These are phyloP conservation scores for Odontophorus gujanensis DNA, from an alignment of 2,113 vertebrate genomes.

Conservation along the genomic window DNA sequence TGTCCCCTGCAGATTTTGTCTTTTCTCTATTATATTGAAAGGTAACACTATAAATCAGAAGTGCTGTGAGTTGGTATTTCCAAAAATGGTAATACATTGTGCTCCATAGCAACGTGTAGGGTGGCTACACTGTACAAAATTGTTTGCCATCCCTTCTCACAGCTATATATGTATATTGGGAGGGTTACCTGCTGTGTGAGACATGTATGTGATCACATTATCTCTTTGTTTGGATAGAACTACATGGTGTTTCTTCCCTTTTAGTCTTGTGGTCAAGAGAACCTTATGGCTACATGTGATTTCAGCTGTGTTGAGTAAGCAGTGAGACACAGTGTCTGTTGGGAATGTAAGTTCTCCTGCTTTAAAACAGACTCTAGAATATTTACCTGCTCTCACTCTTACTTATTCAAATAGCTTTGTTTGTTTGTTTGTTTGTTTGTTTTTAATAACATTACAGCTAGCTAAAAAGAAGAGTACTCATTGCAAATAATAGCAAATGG, in stretches of 20 bases:
- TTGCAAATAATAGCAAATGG: neutral
- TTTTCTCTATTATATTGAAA: neutral
- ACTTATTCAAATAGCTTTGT: neutral
- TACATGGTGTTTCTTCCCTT: neutral
- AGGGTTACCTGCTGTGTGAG: neutral
- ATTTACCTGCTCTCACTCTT: neutral
- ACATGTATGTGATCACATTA: rapidly evolving
- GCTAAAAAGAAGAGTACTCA: neutral
- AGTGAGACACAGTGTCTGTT: neutral
- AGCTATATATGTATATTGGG: neutral
- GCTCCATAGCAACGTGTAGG: neutral
- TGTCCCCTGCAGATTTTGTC: neutral
- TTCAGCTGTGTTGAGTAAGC: rapidly evolving
- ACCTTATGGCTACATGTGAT: rapidly evolving
- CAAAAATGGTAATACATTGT: neutral
- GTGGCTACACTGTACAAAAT: neutral
- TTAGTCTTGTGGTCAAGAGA: neutral
- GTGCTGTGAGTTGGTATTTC: neutral
- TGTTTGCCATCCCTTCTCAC: neutral
- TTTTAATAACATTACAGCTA: neutral
- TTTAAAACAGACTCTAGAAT: neutral
- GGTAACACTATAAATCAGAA: neutral
- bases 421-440: neutral
- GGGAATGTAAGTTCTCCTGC: neutral
- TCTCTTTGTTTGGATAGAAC: neutral